These are phyloP conservation scores for Rana temporaria DNA, from an alignment of 2,113 vertebrate genomes.

Conservation along the genomic window DNA sequence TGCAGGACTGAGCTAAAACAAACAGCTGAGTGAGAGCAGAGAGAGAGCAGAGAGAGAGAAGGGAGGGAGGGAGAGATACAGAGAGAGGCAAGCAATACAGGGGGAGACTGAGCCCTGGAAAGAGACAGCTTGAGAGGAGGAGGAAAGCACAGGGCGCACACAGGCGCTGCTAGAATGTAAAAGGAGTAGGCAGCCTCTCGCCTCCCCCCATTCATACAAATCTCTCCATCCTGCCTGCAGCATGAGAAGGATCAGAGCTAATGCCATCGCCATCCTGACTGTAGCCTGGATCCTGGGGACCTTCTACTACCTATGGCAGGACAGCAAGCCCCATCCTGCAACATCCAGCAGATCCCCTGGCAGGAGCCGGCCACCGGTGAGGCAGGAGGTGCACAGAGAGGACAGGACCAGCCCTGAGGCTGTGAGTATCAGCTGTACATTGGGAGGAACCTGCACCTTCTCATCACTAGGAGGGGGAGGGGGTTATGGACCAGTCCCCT, in stretches of 20 bases:
- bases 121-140: not conserved
- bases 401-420: constrained; percentile 88
- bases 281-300: constrained; percentile 97
- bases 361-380: constrained; percentile 71
- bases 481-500: not conserved
- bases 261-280: constrained; percentile 96
- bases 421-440: constrained; percentile 75
- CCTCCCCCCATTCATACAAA: constrained; percentile 20
- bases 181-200: constrained; percentile 23
- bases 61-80: not conserved
- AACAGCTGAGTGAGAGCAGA: constrained; percentile 66
- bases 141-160: constrained; percentile 2
- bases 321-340: constrained; percentile 87
- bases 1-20: constrained; percentile 70
- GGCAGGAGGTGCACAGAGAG: constrained; percentile 85
- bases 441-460: not conserved
- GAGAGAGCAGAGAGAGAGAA: constrained; percentile 21
- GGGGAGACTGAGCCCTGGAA: constrained; percentile 39
- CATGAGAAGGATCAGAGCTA: constrained; percentile 97
- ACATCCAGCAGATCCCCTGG: constrained; percentile 74
- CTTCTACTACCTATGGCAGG: constrained; percentile 99
- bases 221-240: constrained; percentile 71
- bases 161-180: constrained; percentile 1
- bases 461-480: not conserved
- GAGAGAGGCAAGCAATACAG: constrained; percentile 25